Base-by-base conservation (phyloP, 2,113 vertebrate genomes). In the Circaetus cinerascens region DNA sequence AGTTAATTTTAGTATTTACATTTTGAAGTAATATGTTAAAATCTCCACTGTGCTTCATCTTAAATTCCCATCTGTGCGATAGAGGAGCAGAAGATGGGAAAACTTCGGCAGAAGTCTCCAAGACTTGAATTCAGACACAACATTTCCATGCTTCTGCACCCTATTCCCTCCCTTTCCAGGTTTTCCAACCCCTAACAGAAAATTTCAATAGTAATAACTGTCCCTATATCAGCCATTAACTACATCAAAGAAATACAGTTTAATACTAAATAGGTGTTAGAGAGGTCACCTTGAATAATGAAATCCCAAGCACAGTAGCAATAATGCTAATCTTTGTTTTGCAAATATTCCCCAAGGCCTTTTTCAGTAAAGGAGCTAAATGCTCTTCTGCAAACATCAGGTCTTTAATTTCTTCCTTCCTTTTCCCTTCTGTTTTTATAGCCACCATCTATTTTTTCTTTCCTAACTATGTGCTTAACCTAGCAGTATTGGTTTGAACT, bases 261-360 rank as follows among this genome's bases (percentile, higher is more conserved):
- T 92, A 57, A 60, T 68, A 78, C 51, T 71, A 92, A 87, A 60
- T 41, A 95, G 48, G 15, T 89, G 73, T 89, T 87, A 67, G 69
- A 87, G 50, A 68, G 76, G 69, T 87, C 78, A 53, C 86, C 3
- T 12, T 92, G 83, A 89, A 60, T 95, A 85, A 89, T 75, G 62
- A 89, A 75, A 91, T 96, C 86, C 60, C 19, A 40, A 74, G 53
- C 67, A 72, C 51, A 51, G 53, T 68, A 69, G 64, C 73, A 68
- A 51, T 85, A 92, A 63, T 7, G 5, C 43, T 95, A 86, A 94
- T 95, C 91, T 91, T 89, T 89, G 86, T 64, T 95, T 95, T 84
- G 66, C 76, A 94, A 94, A 84, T 89, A 95, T 68, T 96, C 91
- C 90, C 68, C 66, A 75, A 72, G 91, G 86, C 64, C 40, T 74